Conservation (phyloP, 2,888 invertebrate species). For the Mayetiola destructor region DNA sequence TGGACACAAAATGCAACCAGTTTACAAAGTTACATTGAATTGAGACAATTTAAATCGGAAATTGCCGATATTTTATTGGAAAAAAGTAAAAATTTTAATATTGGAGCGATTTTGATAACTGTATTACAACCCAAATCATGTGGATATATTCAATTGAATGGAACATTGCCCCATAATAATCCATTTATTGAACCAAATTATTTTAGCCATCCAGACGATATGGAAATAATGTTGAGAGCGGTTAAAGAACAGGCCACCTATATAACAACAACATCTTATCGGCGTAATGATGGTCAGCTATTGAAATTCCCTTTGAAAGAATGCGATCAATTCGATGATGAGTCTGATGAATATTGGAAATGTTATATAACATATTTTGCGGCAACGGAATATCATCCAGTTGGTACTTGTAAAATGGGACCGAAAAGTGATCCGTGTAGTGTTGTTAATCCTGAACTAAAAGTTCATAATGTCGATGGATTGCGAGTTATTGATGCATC, state of each 20-base stretch:
- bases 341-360: conserved; percentile 21
- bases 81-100: conserved; percentile 16
- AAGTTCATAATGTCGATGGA: conserved; percentile 9
- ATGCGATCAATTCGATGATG: conserved; percentile 20
- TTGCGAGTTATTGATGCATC: conserved; percentile 16
- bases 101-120: conserved; percentile 31
- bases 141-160: conserved; percentile 39
- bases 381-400: conserved; percentile 22
- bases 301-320: conserved; percentile 30
- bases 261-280: conserved; percentile 8
- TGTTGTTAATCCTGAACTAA: conserved; percentile 21
- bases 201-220: conserved; percentile 40
- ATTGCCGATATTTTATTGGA: neutral
- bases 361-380: conserved; percentile 21
- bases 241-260: conserved; percentile 18
- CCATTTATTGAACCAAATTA: conserved; percentile 49
- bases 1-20: neutral
- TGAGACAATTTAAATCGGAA: neutral
- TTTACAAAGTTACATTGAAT: neutral
- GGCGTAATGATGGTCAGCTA: conserved; percentile 15
- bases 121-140: conserved; percentile 36
- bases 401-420: conserved; percentile 23
- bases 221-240: conserved; percentile 25
- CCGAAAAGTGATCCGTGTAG: conserved; percentile 16
- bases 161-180: conserved; percentile 40